These are phyloP conservation scores for Oxyteleia sp. DNA, from an alignment of 2,888 invertebrate genomes.

Conservation along the genomic window DNA sequence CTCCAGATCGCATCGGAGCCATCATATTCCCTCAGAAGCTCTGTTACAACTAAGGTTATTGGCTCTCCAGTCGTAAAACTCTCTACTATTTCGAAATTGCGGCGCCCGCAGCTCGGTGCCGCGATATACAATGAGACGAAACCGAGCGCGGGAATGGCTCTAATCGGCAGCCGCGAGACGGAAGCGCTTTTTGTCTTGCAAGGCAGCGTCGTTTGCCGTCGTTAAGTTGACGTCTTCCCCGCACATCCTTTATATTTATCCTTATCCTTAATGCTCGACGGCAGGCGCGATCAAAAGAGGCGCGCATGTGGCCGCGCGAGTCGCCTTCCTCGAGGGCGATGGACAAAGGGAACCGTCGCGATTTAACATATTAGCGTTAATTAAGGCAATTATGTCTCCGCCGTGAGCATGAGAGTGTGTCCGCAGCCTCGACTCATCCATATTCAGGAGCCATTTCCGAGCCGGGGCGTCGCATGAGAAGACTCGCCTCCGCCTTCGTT, in stretches of 20 bases:
- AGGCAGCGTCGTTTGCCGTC: constrained; percentile 52
- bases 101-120: constrained; percentile 23
- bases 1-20: constrained; percentile 53
- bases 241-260: constrained; percentile 37
- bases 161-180: constrained; percentile 49
- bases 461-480: constrained; percentile 77
- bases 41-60: constrained; percentile 62
- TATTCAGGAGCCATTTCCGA: constrained; percentile 86
- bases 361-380: constrained; percentile 88
- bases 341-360: constrained; percentile 86
- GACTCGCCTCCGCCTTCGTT: constrained; percentile 66
- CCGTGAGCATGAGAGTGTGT: constrained; percentile 87
- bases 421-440: constrained; percentile 86
- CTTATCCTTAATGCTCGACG: constrained; percentile 28
- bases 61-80: constrained; percentile 60
- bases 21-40: constrained; percentile 63
- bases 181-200: constrained; percentile 57
- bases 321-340: constrained; percentile 71
- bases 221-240: constrained; percentile 67
- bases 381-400: constrained; percentile 88
- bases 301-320: constrained; percentile 59
- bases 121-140: constrained; percentile 56
- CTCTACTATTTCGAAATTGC: constrained; percentile 66
- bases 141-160: constrained; percentile 63
- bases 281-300: constrained; percentile 30